Evolutionary conservation across 2,797 vertebrate species (phyloP).

Genomic region (Acanthurus leucopareius): DNA sequence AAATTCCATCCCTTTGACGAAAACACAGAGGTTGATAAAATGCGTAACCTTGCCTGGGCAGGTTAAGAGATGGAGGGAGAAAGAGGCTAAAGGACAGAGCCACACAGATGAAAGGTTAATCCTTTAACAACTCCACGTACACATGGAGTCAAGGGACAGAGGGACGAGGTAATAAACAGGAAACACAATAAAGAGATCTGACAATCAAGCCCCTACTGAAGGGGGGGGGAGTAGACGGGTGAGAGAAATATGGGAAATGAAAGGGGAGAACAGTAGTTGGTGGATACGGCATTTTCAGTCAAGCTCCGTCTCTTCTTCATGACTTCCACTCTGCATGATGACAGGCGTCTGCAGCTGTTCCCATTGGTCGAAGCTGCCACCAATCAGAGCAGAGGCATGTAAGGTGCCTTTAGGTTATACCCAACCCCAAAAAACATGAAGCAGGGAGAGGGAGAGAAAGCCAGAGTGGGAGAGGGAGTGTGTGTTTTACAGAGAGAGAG

Average conservation of each 20-base stretch:
- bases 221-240: conserved; percentile 5
- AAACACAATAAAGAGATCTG: conserved; percentile 52
- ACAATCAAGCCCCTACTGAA: conserved; percentile 32
- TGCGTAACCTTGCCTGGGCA: conserved; percentile 68
- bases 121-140: conserved; percentile 77
- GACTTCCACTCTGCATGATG: conserved; percentile 88
- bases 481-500: conserved; percentile 56
- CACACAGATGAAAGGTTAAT: conserved; percentile 78
- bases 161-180: conserved; percentile 48
- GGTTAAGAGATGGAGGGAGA: conserved; percentile 58
- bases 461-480: conserved; percentile 57
- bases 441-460: conserved; percentile 67
- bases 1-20: conserved; percentile 68
- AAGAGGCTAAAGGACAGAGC: conserved; percentile 42
- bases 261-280: conserved; percentile 50
- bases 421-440: conserved; percentile 83
- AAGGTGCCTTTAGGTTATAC: conserved; percentile 90
- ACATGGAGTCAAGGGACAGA: conserved; percentile 71
- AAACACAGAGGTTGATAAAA: conserved; percentile 63
- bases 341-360: conserved; percentile 82
- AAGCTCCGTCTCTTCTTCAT: conserved; percentile 80
- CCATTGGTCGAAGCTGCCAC: conserved; percentile 84
- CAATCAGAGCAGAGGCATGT: conserved; percentile 87
- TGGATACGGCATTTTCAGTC: conserved; percentile 75
- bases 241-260: conserved; percentile 47